Conservation (phyloP, 2,888 invertebrate species). For the Ormyrus thymus region DNA sequence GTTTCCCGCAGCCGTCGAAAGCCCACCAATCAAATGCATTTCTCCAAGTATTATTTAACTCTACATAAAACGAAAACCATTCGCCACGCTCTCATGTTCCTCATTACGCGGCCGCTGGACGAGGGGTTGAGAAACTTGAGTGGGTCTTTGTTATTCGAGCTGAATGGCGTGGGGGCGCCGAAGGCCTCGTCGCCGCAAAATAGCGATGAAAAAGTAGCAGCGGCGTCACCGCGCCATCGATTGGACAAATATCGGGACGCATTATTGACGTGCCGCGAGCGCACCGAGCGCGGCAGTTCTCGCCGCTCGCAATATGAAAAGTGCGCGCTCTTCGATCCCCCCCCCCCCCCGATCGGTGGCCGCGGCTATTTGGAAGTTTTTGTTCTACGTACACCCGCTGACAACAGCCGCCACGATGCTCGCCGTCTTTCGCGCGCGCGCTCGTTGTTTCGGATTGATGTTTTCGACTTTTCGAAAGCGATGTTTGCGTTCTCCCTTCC, state of each 20-base stretch:
- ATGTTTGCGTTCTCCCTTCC: not conserved
- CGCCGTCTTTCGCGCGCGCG: not conserved
- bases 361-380: not conserved
- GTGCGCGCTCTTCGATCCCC: not conserved
- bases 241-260: conserved; percentile 12
- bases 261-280: conserved; percentile 27
- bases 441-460: not conserved
- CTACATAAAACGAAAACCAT: too few relatives aligned
- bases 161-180: too few relatives aligned
- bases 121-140: too few relatives aligned
- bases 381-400: not conserved
- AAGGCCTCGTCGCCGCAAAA: too few relatives aligned
- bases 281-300: conserved; percentile 10
- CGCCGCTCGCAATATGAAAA: not conserved
- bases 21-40: too few relatives aligned
- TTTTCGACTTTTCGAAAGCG: conserved; percentile 11
- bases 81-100: too few relatives aligned
- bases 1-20: too few relatives aligned
- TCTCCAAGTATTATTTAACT: too few relatives aligned
- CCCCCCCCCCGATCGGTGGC: too few relatives aligned
- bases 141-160: too few relatives aligned
- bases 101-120: too few relatives aligned
- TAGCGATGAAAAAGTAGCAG: not conserved
- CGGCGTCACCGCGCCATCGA: not conserved
- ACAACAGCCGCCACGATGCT: not conserved